Evolutionary conservation across 2,888 invertebrate genomes (phyloP).

Genomic region (Lithosia quadra): DNA sequence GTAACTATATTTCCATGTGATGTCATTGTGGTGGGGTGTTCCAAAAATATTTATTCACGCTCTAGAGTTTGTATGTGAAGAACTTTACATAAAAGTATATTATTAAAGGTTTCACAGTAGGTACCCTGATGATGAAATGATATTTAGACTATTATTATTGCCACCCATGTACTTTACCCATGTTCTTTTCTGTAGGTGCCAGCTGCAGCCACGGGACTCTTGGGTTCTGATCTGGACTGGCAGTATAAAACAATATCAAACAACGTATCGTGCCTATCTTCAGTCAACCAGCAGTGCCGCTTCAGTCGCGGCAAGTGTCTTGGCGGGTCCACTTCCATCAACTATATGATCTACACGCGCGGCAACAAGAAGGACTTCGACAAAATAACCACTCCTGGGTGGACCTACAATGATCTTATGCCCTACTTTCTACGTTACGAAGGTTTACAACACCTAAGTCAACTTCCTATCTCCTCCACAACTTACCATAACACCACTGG

Average conservation of each 20-base stretch:
- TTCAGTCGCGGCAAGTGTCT: slow-evolving; percentile 71
- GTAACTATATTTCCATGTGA: slow-evolving; percentile 36
- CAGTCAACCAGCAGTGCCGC: slow-evolving; percentile 57
- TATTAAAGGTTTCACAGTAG: background rate
- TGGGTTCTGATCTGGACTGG: slow-evolving; percentile 13
- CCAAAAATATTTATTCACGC: background rate
- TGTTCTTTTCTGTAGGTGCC: background rate
- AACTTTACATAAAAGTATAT: too few species aligned
- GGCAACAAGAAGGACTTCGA: slow-evolving; percentile 67
- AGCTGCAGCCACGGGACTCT: slow-evolving; percentile 2
- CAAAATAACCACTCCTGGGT: slow-evolving; percentile 59
- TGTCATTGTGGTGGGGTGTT: background rate
- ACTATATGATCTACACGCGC: slow-evolving; percentile 73
- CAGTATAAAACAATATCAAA: slow-evolving; percentile 15
- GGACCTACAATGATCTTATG: slow-evolving; percentile 67
- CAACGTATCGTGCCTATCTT: slow-evolving; percentile 67
- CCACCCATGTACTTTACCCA: background rate
- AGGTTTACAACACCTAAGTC: slow-evolving; percentile 57
- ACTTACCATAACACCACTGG: slow-evolving; percentile 70
- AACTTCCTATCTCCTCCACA: slow-evolving; percentile 61
- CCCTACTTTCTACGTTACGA: slow-evolving; percentile 72
- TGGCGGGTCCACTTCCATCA: slow-evolving; percentile 74
- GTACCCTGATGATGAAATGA: background rate
- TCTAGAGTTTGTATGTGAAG: too few species aligned
- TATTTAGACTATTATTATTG: background rate